Base-by-base conservation (phyloP, 2,797 vertebrate species). In the Fistularia commersonii region DNA sequence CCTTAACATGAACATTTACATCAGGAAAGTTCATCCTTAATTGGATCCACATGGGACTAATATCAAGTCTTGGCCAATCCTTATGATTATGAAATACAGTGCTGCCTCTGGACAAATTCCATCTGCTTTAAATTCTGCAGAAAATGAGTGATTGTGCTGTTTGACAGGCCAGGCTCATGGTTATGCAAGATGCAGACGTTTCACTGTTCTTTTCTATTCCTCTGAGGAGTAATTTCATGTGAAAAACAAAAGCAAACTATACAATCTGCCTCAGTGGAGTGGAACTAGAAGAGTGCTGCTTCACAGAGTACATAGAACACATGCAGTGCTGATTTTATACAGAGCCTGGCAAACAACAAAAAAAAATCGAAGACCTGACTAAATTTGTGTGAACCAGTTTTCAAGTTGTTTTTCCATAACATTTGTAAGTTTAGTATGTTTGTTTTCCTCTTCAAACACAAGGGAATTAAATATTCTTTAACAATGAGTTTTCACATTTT, bases 181-280 rank as follows among this genome's bases (percentile, higher is more conserved):
- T 88, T 87, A 81, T 64, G 77, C 61, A 88, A 87, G 41, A 64
- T 72, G 66, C 81, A 88, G 81, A 82, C 81, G 85, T 87, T 78
- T 83, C 77, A 70, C 80, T 52, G 33, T 58, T 57, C 49, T 51
- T 58, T 54, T 65, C 39, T 52, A 61, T 74, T 41, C 61, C 72
- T 58, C 53, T 23, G 51, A 63, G 54, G 65, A 53, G 36, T 13
- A 3, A 53, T 60, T 72, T 74, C 66, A 51, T 51, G 54, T 50
- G 64, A 54, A 77, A 77, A 80, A 78, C 54, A 73, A 69, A 59
- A 59, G 45, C 65, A 49, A 36, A 23, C 36, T 54, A 43, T 49
- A 48, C 44, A 56, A 10, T 42, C 32, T 40, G 58, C 41, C 52
- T 48, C 8, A 8, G 48, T 40, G 46, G 41, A 67, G 51, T 42